A percentile compares a stretch with the other conserved stretches of the same genome.
phyloP scores from a whole-genome alignment of 2,888 invertebrate genomes.

The Piscicola geometra region DNA sequence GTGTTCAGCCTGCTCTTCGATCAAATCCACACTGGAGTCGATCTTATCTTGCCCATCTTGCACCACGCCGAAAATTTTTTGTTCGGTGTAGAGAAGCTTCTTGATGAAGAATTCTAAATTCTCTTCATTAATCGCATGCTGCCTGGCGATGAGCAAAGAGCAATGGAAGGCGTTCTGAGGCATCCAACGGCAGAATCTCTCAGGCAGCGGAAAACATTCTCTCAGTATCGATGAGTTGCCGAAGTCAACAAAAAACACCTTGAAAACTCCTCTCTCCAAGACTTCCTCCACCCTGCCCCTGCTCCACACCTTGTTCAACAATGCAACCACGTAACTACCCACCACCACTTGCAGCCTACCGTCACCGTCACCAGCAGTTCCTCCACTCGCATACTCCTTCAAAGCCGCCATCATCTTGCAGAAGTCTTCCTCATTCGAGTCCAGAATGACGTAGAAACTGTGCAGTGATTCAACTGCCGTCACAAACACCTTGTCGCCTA shows the following conservation, averaged over 20 bases:
- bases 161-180: neutral
- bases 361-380: neutral
- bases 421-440: neutral
- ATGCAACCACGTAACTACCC: neutral
- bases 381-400: neutral
- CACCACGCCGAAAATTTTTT: constrained; percentile 46
- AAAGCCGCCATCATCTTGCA: neutral
- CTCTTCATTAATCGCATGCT: constrained; percentile 38
- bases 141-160: neutral
- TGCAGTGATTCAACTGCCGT: neutral
- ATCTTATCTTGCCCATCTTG: constrained; percentile 41
- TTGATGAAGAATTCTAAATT: constrained; percentile 49
- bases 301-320: neutral
- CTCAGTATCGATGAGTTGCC: neutral
- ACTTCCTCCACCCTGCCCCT: neutral
- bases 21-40: constrained; percentile 24
- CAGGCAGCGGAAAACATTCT: neutral
- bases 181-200: neutral
- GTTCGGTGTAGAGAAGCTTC: constrained; percentile 48
- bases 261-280: neutral
- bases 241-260: constrained; percentile 3
- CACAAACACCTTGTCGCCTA: neutral
- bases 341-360: neutral
- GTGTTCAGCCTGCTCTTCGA: neutral
- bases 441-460: neutral